Percentiles rank a stretch among this genome's conserved stretches.
phyloP scores from a whole-genome alignment of 2,797 vertebrate species.

The Siniperca obscura region DNA sequence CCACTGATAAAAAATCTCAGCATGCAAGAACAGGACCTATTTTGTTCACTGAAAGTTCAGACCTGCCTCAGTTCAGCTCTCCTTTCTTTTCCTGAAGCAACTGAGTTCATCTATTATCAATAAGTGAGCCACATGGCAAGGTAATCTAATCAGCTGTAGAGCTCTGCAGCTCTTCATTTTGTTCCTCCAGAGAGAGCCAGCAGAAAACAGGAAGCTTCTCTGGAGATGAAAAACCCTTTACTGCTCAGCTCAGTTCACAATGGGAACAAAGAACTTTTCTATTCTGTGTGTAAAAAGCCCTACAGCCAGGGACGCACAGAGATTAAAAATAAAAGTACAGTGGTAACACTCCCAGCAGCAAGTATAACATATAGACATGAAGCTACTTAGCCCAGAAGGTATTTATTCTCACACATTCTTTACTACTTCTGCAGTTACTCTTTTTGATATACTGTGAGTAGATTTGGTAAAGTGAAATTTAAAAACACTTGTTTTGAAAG shows the following conservation, averaged over 20 bases:
- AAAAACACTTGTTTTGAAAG: neutral
- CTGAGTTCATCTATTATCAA: slow-evolving; percentile 49
- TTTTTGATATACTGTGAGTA: neutral
- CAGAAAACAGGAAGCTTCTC: slow-evolving; percentile 70
- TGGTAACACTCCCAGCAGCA: neutral
- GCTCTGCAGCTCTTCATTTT: slow-evolving; percentile 53
- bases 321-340: slow-evolving; percentile 24
- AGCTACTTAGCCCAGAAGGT: neutral
- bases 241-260: slow-evolving; percentile 37
- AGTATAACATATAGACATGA: slow-evolving; percentile 9
- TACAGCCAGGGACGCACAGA: neutral
- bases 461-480: slow-evolving; percentile 6
- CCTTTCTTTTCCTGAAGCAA: slow-evolving; percentile 46
- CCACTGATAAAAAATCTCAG: slow-evolving; percentile 6
- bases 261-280: slow-evolving; percentile 46
- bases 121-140: slow-evolving; percentile 61
- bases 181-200: slow-evolving; percentile 19
- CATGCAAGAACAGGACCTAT: slow-evolving; percentile 14
- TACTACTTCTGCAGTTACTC: neutral
- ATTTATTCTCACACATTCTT: neutral
- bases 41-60: slow-evolving; percentile 27
- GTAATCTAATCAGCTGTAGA: slow-evolving; percentile 73
- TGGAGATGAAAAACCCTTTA: slow-evolving; percentile 49
- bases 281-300: slow-evolving; percentile 40
- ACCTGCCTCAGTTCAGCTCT: slow-evolving; percentile 22